Evolutionary conservation across 2,113 vertebrate genomes (phyloP).

Genomic region (Thamnaconus septentrionalis): DNA sequence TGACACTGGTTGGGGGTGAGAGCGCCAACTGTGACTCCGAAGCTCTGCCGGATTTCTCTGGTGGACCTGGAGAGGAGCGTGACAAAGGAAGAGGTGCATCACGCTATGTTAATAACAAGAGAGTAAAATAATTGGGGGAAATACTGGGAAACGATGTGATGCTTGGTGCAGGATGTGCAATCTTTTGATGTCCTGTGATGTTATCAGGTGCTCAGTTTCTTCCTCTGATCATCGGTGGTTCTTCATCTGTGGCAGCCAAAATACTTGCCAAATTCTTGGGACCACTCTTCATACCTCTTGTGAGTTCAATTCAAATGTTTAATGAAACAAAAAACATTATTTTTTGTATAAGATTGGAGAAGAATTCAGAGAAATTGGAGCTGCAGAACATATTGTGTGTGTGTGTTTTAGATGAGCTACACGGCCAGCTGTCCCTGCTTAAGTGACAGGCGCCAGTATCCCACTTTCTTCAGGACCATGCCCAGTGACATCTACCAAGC

Average conservation of each 20-base stretch:
- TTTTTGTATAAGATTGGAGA: too few relatives aligned
- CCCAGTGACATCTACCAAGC: constrained; percentile 78
- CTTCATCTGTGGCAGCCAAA: constrained; percentile 65
- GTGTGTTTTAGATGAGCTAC: constrained; percentile 72
- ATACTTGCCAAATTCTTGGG: constrained; percentile 65
- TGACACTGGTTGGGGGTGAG: constrained; percentile 67
- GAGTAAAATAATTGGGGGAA: too few relatives aligned
- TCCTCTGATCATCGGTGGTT: constrained; percentile 72
- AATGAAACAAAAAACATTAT: background rate
- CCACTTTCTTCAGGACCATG: constrained; percentile 79
- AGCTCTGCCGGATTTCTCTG: background rate
- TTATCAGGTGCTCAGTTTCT: constrained; percentile 38
- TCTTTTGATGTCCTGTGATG: background rate
- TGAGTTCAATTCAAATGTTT: constrained; percentile 44
- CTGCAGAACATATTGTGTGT: too few relatives aligned
- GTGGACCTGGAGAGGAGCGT: background rate
- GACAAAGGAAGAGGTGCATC: too few relatives aligned
- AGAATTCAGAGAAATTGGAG: too few relatives aligned
- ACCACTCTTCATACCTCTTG: constrained; percentile 70
- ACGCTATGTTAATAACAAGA: too few relatives aligned
- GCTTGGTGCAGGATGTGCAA: background rate
- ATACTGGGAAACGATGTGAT: background rate
- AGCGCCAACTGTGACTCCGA: constrained; percentile 45
- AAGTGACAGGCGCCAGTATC: constrained; percentile 69
- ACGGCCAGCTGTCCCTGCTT: constrained; percentile 74